A percentile compares a stretch with the other conserved stretches of the same genome.
phyloP scores from a whole-genome alignment of 1,140 invertebrate genomes.

The Diprion similis region DNA sequence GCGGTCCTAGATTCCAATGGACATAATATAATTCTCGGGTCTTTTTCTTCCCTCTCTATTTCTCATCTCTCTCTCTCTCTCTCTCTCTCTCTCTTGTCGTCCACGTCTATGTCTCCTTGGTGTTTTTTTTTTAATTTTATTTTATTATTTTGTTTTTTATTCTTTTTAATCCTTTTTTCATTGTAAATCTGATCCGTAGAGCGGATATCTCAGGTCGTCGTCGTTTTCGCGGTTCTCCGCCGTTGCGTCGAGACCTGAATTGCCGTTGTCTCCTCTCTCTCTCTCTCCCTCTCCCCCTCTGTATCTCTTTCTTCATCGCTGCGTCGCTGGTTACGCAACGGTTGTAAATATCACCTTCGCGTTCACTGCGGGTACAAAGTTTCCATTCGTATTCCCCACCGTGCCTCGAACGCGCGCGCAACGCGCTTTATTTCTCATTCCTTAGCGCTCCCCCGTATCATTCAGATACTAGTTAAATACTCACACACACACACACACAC shows the following conservation, averaged over 20 bases:
- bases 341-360: conserved; percentile 7
- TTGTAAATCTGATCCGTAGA: conserved; percentile 15
- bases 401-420: neutral
- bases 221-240: conserved; percentile 12
- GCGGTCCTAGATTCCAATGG: no score
- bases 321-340: neutral
- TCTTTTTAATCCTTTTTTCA: conserved; percentile 12
- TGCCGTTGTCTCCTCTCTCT: neutral
- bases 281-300: conserved; percentile 10
- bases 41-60: neutral
- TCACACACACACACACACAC: neutral
- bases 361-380: neutral
- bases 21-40: neutral
- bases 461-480: neutral
- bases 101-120: neutral
- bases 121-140: neutral
- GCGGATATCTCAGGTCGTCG: conserved; percentile 4
- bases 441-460: neutral
- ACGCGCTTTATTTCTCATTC: neutral
- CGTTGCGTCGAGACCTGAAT: no score
- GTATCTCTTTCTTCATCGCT: conserved; percentile 15
- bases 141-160: neutral
- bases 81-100: neutral
- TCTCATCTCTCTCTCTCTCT: conserved; percentile 17
- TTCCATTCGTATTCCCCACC: conserved; percentile 5